Evolutionary conservation across 1,140 invertebrate species (phyloP).

Genomic region (Cepaea nemoralis): DNA sequence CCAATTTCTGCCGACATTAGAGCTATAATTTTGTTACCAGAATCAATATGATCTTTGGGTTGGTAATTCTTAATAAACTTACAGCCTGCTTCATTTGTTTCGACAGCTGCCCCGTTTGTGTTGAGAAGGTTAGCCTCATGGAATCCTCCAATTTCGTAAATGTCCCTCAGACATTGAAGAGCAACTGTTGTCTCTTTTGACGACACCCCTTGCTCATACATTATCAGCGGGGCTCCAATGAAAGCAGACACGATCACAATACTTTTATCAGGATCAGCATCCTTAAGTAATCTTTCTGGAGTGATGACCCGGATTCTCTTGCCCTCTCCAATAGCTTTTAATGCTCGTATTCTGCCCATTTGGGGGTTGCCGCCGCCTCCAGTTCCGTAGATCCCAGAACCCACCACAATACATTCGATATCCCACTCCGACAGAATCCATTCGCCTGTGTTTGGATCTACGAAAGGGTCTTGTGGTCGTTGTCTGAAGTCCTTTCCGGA

Average conservation of each 20-base stretch:
- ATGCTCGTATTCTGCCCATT: conserved; percentile 53
- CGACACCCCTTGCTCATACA: conserved; percentile 57
- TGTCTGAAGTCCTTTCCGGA: not conserved
- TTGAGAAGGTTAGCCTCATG: conserved; percentile 46
- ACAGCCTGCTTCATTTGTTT: conserved; percentile 47
- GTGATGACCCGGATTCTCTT: conserved; percentile 59
- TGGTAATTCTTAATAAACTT: conserved; percentile 59
- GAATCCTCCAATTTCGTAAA: conserved; percentile 53
- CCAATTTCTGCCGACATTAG: conserved; percentile 65
- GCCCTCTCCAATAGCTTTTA: conserved; percentile 51
- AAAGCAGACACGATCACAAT: conserved; percentile 50
- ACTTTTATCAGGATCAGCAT: conserved; percentile 51
- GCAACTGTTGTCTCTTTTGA: conserved; percentile 52
- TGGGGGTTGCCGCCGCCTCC: conserved; percentile 65
- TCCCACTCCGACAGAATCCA: conserved; percentile 64
- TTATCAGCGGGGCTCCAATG: conserved; percentile 62
- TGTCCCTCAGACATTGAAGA: conserved; percentile 54
- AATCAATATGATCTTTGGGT: not conserved
- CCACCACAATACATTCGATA: conserved; percentile 63
- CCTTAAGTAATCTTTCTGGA: conserved; percentile 46
- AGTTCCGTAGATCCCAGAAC: conserved; percentile 65
- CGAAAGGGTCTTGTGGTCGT: conserved; percentile 39
- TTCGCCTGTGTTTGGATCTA: conserved; percentile 54
- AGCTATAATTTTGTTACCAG: conserved; percentile 50
- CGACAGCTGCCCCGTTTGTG: conserved; percentile 46